Evolutionary conservation across 2,888 invertebrate genomes (phyloP).

Genomic region (Drosophila bunnanda): DNA sequence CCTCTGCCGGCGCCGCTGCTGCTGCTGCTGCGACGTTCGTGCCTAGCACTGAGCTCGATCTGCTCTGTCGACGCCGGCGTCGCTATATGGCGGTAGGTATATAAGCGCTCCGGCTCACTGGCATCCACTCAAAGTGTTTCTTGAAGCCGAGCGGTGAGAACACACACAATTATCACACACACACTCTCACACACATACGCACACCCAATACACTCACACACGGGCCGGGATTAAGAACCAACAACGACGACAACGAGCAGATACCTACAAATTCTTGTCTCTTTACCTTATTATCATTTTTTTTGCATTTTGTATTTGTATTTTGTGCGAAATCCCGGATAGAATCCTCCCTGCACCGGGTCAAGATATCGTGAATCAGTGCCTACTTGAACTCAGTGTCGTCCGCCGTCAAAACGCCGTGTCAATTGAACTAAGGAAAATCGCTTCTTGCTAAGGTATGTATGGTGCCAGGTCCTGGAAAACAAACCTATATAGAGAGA

Average conservation of each 20-base stretch:
- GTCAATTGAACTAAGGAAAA: neutral
- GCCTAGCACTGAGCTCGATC: constrained; percentile 29
- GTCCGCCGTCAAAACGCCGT: neutral
- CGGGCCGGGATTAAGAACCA: constrained; percentile 12
- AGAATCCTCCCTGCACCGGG: constrained; percentile 3
- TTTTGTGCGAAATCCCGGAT: constrained; percentile 40
- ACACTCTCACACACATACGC: neutral
- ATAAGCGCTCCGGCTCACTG: constrained; percentile 46
- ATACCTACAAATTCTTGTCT: neutral
- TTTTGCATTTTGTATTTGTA: constrained; percentile 35
- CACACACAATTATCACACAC: constrained; percentile 36
- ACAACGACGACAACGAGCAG: constrained; percentile 2
- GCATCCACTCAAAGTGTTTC: constrained; percentile 83
- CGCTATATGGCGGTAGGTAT: constrained; percentile 32
- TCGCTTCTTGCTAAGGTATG: constrained; percentile 1
- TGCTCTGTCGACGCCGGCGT: constrained; percentile 19
- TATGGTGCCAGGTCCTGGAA: neutral
- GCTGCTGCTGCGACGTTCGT: constrained; percentile 22
- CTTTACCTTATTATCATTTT: neutral
- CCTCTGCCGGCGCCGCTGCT: constrained; percentile 8
- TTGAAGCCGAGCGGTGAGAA: constrained; percentile 68
- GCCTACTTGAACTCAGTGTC: constrained; percentile 4
- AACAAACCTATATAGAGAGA: neutral
- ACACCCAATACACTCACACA: neutral
- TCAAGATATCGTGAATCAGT: constrained; percentile 1